phyloP scores from a whole-genome alignment of 2,113 vertebrate species.

The Oryzias melastigma region DNA sequence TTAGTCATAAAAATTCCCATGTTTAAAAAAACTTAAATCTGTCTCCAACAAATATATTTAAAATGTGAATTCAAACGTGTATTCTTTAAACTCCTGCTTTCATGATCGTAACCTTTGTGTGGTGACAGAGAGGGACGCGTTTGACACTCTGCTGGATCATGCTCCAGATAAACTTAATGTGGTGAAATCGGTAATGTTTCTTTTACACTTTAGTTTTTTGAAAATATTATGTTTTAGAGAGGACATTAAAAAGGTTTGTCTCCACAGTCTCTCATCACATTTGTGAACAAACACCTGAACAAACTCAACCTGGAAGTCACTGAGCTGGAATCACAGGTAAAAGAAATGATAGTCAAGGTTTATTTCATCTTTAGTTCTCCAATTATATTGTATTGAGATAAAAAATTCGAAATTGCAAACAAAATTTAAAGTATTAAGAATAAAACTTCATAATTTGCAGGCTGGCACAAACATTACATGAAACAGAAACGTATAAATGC shows the following conservation, averaged over 20 bases:
- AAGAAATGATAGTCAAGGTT: too few relatives aligned
- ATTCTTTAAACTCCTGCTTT: not conserved
- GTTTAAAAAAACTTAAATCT: too few relatives aligned
- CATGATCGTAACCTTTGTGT: not conserved
- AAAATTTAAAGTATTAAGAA: too few relatives aligned
- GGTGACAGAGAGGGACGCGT: constrained; percentile 91
- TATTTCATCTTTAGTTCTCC: too few relatives aligned
- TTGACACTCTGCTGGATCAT: constrained; percentile 97
- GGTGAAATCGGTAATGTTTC: constrained; percentile 88
- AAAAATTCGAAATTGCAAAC: too few relatives aligned
- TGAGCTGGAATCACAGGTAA: constrained; percentile 96
- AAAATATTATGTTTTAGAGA: not conserved
- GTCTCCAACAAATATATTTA: too few relatives aligned
- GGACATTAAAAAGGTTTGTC: not conserved
- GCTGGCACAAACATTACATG: too few relatives aligned
- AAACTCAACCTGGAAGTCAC: constrained; percentile 97
- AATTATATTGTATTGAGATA: too few relatives aligned
- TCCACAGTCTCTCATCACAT: constrained; percentile 93
- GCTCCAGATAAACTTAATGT: constrained; percentile 98
- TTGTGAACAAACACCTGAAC: constrained; percentile 98
- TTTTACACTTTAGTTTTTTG: not conserved
- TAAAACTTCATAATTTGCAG: too few relatives aligned
- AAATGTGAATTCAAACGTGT: too few relatives aligned
- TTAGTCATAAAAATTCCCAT: too few relatives aligned
- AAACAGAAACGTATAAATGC: too few relatives aligned